Evolutionary conservation across 2,113 vertebrate genomes (phyloP).

Genomic region (Bothrops jararaca): DNA sequence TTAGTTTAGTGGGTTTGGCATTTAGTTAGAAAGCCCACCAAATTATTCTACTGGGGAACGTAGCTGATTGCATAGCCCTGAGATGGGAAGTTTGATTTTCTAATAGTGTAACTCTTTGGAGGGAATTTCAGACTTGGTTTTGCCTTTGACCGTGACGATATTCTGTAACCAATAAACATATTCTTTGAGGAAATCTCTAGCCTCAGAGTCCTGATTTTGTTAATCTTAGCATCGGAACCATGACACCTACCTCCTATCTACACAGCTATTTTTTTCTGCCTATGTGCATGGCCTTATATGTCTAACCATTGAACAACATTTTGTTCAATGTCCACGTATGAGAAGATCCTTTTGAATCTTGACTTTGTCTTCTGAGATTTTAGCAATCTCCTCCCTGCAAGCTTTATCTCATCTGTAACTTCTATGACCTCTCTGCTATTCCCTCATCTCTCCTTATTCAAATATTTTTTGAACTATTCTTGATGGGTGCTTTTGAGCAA

Average conservation of each 20-base stretch:
- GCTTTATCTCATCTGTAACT: neutral
- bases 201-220: no score
- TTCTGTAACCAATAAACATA: no score
- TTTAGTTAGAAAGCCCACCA: no score
- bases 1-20: no score
- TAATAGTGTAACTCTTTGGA: no score
- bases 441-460: neutral
- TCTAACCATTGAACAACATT: neutral
- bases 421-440: neutral
- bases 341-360: neutral
- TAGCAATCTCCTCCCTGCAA: neutral
- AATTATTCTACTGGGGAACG: no score
- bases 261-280: neutral
- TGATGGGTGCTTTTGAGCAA: neutral
- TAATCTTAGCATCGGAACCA: no score
- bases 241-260: neutral
- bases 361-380: neutral
- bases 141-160: no score
- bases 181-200: no score
- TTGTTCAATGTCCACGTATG: neutral
- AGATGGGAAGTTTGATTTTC: no score
- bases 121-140: no score
- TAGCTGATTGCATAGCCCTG: no score
- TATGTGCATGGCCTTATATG: neutral
- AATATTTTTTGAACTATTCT: neutral